These are phyloP conservation scores for Aptenodytes patagonicus DNA, from an alignment of 2,113 vertebrate genomes.

Conservation along the genomic window DNA sequence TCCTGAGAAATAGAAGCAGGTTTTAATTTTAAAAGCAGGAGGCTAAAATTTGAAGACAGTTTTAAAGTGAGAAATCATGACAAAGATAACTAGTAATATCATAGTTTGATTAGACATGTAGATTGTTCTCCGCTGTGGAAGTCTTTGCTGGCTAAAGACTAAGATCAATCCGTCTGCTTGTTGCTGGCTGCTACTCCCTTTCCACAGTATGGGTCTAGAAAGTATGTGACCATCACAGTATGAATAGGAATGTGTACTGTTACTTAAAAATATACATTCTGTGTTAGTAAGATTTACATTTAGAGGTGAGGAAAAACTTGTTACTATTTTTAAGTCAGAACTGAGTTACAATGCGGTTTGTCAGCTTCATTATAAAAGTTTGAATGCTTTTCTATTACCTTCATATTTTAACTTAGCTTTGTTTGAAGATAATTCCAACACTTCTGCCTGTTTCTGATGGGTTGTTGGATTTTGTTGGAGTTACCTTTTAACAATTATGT, in stretches of 20 bases:
- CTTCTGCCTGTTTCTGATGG: background rate
- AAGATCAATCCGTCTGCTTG: background rate
- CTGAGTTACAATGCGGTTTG: fast-evolving
- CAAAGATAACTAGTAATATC: background rate
- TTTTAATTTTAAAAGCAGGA: background rate
- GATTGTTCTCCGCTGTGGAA: background rate
- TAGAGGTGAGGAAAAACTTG: background rate
- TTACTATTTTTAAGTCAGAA: background rate
- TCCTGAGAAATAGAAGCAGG: background rate
- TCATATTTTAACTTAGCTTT: background rate
- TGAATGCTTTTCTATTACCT: background rate
- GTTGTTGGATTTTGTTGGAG: background rate
- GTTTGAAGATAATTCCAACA: background rate
- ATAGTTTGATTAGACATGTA: background rate
- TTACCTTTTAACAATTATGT: background rate
- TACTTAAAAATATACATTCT: background rate
- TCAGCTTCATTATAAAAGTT: background rate
- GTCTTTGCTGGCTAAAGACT: background rate
- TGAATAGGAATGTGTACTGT: background rate
- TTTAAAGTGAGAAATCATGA: background rate
- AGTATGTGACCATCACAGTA: background rate
- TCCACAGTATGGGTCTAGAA: background rate
- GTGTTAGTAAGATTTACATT: background rate
- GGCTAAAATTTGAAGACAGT: background rate
- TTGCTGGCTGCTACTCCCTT: background rate